Percentiles rank a stretch among this genome's conserved stretches.
Evolutionary conservation across 2,888 invertebrate species (phyloP).

Genomic region (Serrognathus titanus): DNA sequence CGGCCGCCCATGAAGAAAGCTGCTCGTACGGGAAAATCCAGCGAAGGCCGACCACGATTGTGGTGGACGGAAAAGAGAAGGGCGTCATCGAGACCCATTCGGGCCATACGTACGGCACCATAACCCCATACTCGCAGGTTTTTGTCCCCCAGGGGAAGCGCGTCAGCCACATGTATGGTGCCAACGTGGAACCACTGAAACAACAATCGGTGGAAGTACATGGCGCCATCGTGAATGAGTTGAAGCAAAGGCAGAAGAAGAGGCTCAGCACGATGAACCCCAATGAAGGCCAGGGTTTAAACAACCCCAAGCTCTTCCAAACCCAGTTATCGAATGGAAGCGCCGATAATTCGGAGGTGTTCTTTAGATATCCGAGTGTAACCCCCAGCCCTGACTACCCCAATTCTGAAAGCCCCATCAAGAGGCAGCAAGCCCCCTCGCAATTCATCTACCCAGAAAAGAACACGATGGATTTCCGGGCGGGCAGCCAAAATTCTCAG

Average conservation of each 20-base stretch:
- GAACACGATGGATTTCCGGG: neutral
- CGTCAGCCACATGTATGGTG: neutral
- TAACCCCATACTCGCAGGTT: slow-evolving; percentile 28
- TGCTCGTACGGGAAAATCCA: slow-evolving; percentile 32
- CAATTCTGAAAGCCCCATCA: neutral
- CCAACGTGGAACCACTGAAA: slow-evolving; percentile 10
- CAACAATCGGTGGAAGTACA: slow-evolving; percentile 11
- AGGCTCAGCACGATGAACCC: too few species aligned
- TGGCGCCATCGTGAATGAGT: slow-evolving; percentile 11
- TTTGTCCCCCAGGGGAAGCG: slow-evolving; percentile 9
- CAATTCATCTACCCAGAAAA: too few species aligned
- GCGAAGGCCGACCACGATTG: slow-evolving; percentile 8
- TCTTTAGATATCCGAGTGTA: too few species aligned
- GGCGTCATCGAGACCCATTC: slow-evolving; percentile 43
- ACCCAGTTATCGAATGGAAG: too few species aligned
- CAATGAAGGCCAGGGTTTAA: too few species aligned
- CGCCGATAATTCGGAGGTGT: too few species aligned
- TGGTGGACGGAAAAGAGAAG: slow-evolving; percentile 22
- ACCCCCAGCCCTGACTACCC: neutral
- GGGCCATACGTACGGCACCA: slow-evolving; percentile 40
- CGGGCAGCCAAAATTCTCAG: slow-evolving; percentile 6
- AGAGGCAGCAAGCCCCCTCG: too few species aligned
- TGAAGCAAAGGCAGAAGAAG: too few species aligned
- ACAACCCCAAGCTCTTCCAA: too few species aligned
- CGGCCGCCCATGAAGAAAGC: slow-evolving; percentile 38